Percentiles rank a stretch among this genome's conserved stretches.
Evolutionary conservation across 1,140 invertebrate genomes (phyloP).

Genomic region (Brachionus asplanchnoidis): DNA sequence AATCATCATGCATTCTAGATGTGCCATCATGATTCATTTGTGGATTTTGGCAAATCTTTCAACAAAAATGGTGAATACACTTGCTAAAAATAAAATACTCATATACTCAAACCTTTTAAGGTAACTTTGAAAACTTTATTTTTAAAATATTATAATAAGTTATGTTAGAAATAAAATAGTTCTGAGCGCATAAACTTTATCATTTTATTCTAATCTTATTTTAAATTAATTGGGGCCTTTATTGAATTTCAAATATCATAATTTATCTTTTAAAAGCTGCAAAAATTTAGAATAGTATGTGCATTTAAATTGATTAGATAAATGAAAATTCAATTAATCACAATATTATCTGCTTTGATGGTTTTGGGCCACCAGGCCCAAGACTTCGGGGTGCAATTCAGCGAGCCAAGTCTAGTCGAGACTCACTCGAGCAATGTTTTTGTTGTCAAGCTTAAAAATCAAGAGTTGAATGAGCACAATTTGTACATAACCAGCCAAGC

Average conservation of each 20-base stretch:
- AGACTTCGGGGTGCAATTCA: neutral
- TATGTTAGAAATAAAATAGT: neutral
- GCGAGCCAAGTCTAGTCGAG: neutral
- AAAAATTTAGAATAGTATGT: neutral
- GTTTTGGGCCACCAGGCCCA: neutral
- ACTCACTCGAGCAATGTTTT: neutral
- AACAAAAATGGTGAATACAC: neutral
- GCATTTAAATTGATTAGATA: neutral
- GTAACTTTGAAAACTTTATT: slow-evolving; percentile 10
- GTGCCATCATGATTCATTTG: neutral
- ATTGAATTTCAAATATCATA: neutral
- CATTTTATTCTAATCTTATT: neutral
- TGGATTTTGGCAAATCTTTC: neutral
- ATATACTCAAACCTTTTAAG: neutral
- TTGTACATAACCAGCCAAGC: neutral
- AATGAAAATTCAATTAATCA: neutral
- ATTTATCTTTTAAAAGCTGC: neutral
- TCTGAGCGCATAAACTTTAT: neutral
- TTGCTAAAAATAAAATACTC: neutral
- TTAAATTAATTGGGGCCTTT: neutral
- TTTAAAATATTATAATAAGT: neutral
- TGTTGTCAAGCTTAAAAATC: neutral
- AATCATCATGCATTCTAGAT: neutral
- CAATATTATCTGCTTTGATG: neutral
- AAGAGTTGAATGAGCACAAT: neutral